Percentiles rank a stretch among this genome's conserved stretches.
Conservation (phyloP, 2,113 vertebrate genomes). For the Cyprinodon brontotheroides region DNA sequence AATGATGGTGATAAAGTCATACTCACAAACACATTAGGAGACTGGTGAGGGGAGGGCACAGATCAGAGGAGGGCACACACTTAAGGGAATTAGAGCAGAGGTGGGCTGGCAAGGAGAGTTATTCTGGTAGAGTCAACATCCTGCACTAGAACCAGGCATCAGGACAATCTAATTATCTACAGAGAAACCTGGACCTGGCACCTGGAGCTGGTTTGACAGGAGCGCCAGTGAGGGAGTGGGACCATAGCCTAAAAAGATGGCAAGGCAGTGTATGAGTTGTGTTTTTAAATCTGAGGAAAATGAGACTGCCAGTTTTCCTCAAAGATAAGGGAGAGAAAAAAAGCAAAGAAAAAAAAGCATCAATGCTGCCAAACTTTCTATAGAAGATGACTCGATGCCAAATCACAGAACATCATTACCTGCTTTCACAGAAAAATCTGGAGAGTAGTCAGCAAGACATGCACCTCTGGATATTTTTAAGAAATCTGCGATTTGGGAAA, state of each 20-base stretch:
- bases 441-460: conserved; percentile 25
- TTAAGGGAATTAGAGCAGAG: conserved; percentile 56
- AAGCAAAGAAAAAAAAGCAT: not conserved
- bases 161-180: conserved; percentile 68
- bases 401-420: conserved; percentile 38
- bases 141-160: conserved; percentile 57
- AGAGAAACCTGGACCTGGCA: conserved; percentile 39
- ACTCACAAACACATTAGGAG: conserved; percentile 31
- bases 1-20: conserved; percentile 23
- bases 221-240: not conserved
- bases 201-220: conserved; percentile 26
- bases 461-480: conserved; percentile 2
- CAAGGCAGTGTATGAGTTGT: conserved; percentile 6
- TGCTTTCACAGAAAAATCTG: conserved; percentile 14
- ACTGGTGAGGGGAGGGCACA: conserved; percentile 23
- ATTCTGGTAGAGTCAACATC: conserved; percentile 69
- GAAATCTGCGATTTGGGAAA: not conserved
- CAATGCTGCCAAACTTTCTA: conserved; percentile 26
- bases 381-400: conserved; percentile 29
- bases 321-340: not conserved
- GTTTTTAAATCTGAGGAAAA: conserved; percentile 28
- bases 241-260: conserved; percentile 14
- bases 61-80: conserved; percentile 42
- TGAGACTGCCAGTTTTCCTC: not conserved
- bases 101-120: conserved; percentile 56